Evolutionary conservation across 2,797 vertebrate species (phyloP).

Genomic region (Telmatherina bonti): DNA sequence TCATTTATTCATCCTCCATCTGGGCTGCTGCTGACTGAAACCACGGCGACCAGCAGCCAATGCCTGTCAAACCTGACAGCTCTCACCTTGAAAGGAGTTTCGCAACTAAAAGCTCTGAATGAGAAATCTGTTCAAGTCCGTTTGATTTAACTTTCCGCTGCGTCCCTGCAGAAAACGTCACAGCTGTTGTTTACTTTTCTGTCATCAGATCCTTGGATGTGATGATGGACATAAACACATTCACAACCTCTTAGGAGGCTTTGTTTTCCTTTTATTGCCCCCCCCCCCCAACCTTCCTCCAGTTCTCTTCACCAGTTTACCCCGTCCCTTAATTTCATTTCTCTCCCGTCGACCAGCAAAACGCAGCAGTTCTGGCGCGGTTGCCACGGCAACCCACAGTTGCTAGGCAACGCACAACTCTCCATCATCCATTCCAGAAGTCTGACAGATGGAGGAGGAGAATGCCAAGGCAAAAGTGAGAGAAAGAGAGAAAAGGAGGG

Average conservation of each 20-base stretch:
- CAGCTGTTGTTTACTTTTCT: too few species aligned
- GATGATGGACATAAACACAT: too few species aligned
- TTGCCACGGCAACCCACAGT: conserved; percentile 83
- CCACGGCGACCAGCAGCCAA: too few species aligned
- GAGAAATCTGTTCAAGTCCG: too few species aligned
- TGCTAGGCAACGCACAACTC: conserved; percentile 87
- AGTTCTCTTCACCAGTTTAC: conserved; percentile 71
- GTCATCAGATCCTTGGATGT: conserved; percentile 7
- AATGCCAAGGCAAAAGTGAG: conserved; percentile 50
- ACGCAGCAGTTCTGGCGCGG: conserved; percentile 76
- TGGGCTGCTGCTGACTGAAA: too few species aligned
- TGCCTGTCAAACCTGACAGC: too few species aligned
- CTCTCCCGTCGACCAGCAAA: conserved; percentile 74
- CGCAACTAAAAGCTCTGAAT: too few species aligned
- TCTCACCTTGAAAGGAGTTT: too few species aligned
- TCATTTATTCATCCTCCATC: too few species aligned
- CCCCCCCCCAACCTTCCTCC: conserved; percentile 4
- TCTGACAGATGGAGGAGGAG: conserved; percentile 80
- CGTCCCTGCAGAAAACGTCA: background rate
- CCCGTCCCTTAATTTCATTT: conserved; percentile 82
- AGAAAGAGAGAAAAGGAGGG: conserved; percentile 24
- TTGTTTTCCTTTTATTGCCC: conserved; percentile 3
- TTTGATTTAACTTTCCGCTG: background rate
- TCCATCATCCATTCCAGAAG: conserved; percentile 87
- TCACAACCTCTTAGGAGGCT: background rate